These are phyloP conservation scores for Cheilosia scutellata DNA, from an alignment of 2,888 invertebrate genomes.

Conservation along the genomic window DNA sequence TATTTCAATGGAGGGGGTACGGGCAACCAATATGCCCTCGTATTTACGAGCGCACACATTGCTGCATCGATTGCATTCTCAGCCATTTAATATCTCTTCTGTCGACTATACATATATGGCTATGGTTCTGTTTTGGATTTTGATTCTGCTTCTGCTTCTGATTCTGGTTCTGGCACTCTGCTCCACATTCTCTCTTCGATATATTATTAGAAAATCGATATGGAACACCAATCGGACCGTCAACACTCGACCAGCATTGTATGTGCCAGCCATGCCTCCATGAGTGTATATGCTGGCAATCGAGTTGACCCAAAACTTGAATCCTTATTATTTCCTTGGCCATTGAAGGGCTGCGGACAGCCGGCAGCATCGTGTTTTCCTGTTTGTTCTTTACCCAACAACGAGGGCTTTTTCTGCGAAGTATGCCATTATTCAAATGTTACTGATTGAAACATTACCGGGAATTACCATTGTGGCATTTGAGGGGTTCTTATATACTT, in stretches of 20 bases:
- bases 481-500: background rate
- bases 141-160: background rate
- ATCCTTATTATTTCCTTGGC: conserved; percentile 26
- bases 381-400: no score
- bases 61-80: conserved; percentile 6
- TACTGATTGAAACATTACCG: conserved; percentile 43
- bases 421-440: conserved; percentile 36
- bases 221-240: conserved; percentile 10
- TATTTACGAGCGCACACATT: conserved; percentile 13
- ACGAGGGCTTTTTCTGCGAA: conserved; percentile 5
- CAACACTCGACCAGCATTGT: conserved; percentile 12
- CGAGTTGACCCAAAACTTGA: conserved; percentile 42
- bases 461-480: conserved; percentile 9
- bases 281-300: conserved; percentile 1
- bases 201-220: conserved; percentile 44
- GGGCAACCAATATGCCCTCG: conserved; percentile 17
- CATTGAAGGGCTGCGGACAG: background rate
- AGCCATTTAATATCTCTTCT: conserved; percentile 14
- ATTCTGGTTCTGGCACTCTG: conserved; percentile 25
- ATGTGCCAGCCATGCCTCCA: background rate
- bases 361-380: conserved; percentile 27
- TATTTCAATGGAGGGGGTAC: conserved; percentile 22
- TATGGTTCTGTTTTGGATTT: background rate
- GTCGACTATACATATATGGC: conserved; percentile 13
- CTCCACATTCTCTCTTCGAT: conserved; percentile 5